Evolutionary conservation across 2,113 vertebrate genomes (phyloP).

Genomic region (Kobus ellipsiprymnus): DNA sequence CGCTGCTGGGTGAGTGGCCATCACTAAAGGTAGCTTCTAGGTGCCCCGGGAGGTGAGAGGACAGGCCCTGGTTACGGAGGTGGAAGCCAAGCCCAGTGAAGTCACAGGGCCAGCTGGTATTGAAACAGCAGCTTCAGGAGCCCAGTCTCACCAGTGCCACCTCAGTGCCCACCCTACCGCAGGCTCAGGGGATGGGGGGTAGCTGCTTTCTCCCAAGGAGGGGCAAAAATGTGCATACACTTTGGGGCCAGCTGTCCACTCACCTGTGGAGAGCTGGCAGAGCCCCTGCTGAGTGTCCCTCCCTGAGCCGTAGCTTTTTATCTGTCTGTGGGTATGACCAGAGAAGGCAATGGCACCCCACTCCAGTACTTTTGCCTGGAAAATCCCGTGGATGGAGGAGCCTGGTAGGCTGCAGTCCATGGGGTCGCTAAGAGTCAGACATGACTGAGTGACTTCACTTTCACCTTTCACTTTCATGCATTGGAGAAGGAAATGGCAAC

Average conservation of each 20-base stretch:
- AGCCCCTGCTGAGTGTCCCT: neutral
- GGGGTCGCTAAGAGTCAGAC: too few relatives aligned
- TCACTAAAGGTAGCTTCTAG: neutral
- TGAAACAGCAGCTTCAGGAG: neutral
- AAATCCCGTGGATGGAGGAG: too few relatives aligned
- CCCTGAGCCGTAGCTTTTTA: neutral
- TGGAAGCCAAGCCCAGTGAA: neutral
- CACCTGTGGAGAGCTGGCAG: neutral
- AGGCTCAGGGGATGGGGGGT: neutral
- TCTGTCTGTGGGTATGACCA: neutral
- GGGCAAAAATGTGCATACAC: neutral
- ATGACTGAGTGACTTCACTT: too few relatives aligned
- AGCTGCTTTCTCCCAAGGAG: accelerated
- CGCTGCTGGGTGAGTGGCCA: neutral
- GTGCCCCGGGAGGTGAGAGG: neutral
- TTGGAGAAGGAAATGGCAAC: too few relatives aligned
- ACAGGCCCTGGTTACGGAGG: neutral
- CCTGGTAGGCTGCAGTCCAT: too few relatives aligned
- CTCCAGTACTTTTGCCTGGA: too few relatives aligned
- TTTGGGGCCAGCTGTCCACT: neutral
- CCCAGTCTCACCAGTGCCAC: neutral
- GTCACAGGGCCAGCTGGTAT: neutral
- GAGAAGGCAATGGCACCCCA: too few relatives aligned
- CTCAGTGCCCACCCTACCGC: neutral
- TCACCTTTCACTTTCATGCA: too few relatives aligned